phyloP scores from a whole-genome alignment of 1,140 invertebrate species.

The Saccostrea cuccullata region DNA sequence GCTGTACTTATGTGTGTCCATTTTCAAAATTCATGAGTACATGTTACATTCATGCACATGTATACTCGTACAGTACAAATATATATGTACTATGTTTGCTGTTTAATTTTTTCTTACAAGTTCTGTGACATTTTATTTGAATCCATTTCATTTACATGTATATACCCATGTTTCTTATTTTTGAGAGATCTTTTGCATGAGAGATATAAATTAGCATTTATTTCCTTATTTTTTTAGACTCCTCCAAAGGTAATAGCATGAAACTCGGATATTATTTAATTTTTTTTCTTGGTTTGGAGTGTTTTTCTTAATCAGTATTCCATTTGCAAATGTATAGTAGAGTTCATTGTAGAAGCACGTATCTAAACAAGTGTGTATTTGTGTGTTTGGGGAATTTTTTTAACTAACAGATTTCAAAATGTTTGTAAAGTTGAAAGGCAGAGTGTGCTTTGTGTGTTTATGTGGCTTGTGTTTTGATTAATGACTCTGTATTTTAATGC shows the following conservation, averaged over 20 bases:
- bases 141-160: background rate
- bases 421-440: no score
- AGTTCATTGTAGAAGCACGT: background rate
- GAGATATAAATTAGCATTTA: background rate
- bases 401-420: background rate
- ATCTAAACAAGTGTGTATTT: background rate
- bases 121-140: no score
- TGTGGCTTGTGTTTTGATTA: no score
- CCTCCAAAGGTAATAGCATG: constrained; percentile 19
- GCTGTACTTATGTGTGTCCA: no score
- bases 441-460: no score
- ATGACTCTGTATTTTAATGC: no score
- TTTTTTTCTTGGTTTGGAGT: background rate
- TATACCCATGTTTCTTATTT: background rate
- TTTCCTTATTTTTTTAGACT: constrained; percentile 34
- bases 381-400: background rate
- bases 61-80: no score
- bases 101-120: no score
- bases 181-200: background rate
- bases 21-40: no score
- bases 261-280: background rate
- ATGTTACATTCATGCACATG: no score
- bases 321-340: background rate
- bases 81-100: no score
- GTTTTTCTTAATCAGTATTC: background rate